phyloP scores from a whole-genome alignment of 2,888 invertebrate genomes.

The Leistus spinibarbis region DNA sequence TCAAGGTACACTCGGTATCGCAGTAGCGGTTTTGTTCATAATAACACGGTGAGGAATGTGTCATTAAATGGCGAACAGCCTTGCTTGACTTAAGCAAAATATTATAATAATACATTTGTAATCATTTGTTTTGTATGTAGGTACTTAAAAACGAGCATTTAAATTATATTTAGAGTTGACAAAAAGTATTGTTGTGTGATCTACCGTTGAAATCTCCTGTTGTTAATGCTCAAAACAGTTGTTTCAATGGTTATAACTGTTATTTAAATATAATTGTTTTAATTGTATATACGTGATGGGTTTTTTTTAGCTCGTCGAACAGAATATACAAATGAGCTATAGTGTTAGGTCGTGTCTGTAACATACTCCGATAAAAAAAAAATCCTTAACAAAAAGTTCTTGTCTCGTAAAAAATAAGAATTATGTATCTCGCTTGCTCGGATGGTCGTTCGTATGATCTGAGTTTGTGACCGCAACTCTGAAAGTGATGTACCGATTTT shows the following conservation, averaged over 20 bases:
- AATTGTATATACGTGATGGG: too few relatives aligned
- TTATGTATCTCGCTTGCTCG: too few relatives aligned
- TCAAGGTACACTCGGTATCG: background rate
- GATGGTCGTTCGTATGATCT: too few relatives aligned
- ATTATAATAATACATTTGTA: too few relatives aligned
- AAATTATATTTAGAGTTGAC: background rate
- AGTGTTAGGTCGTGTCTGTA: too few relatives aligned
- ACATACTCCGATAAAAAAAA: too few relatives aligned
- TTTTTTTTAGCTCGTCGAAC: too few relatives aligned
- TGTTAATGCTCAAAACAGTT: background rate
- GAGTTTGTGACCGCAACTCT: too few relatives aligned
- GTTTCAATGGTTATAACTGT: background rate
- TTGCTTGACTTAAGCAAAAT: background rate
- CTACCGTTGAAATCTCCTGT: background rate
- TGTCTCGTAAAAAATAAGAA: too few relatives aligned
- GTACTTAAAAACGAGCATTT: background rate
- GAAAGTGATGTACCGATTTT: too few relatives aligned
- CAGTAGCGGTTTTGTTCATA: background rate
- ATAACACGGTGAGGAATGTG: background rate
- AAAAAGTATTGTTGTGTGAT: background rate
- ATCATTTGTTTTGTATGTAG: background rate
- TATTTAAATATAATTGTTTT: background rate
- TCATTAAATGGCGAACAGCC: background rate
- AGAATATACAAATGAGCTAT: too few relatives aligned
- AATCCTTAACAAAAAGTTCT: too few relatives aligned